Percentiles rank a stretch among this genome's conserved stretches.
phyloP scores from a whole-genome alignment of 2,888 invertebrate species.

The Yponomeuta malinellus region DNA sequence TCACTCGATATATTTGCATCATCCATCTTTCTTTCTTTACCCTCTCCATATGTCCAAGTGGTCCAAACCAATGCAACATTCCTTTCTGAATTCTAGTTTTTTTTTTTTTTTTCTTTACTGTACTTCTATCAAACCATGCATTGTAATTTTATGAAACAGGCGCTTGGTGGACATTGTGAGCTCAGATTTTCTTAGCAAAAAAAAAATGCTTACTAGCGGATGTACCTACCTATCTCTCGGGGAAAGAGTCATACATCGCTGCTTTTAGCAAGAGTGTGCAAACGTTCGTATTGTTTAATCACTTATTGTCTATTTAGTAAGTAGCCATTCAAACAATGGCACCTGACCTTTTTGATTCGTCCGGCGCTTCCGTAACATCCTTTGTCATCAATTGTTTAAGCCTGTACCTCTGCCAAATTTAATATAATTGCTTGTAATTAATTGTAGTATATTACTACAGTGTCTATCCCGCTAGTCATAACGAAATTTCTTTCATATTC shows the following conservation, averaged over 20 bases:
- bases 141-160: too few species aligned
- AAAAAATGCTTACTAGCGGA: too few species aligned
- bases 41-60: too few species aligned
- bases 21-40: too few species aligned
- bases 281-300: constrained; percentile 8
- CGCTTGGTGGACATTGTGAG: too few species aligned
- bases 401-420: neutral
- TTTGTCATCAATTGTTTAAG: constrained; percentile 36
- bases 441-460: neutral
- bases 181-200: too few species aligned
- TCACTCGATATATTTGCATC: too few species aligned
- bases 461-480: neutral
- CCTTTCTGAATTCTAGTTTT: too few species aligned
- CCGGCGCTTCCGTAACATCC: constrained; percentile 36
- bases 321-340: neutral
- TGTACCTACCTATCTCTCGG: neutral
- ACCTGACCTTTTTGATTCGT: constrained; percentile 39
- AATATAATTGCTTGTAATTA: neutral
- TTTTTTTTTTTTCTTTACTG: too few species aligned
- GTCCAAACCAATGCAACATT: too few species aligned
- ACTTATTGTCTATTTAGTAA: constrained; percentile 5
- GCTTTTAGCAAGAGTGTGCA: neutral
- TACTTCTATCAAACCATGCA: too few species aligned
- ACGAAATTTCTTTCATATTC: too few species aligned
- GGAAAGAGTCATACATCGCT: neutral